Conservation (phyloP, 1,140 invertebrate species). For the Eurosta solidaginis region DNA sequence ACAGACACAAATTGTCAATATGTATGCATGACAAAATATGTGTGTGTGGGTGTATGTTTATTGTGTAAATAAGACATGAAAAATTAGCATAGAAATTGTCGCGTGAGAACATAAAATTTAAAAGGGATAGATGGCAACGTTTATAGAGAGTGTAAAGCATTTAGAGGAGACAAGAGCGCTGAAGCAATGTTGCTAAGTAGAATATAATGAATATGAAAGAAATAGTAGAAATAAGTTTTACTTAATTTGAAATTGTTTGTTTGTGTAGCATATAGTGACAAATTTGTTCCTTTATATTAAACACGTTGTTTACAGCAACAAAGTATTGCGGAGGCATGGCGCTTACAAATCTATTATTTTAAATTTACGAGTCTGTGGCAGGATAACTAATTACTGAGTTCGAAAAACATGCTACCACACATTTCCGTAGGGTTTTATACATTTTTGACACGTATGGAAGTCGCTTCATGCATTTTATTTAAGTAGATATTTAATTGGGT, state of each 20-base stretch:
- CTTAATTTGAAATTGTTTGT: neutral
- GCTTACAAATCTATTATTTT: conserved; percentile 1
- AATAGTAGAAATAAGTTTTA: neutral
- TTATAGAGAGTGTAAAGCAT: neutral
- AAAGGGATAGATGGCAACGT: neutral
- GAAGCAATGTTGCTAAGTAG: neutral
- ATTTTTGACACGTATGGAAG: too few species aligned
- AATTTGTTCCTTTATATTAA: neutral
- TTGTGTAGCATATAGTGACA: neutral
- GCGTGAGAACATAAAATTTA: conserved; percentile 25
- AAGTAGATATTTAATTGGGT: neutral
- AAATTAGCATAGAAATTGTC: conserved; percentile 28
- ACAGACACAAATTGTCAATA: neutral
- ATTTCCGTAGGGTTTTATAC: too few species aligned
- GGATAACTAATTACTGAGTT: neutral
- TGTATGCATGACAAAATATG: neutral
- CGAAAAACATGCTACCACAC: too few species aligned
- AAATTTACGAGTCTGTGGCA: neutral
- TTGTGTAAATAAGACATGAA: conserved; percentile 7
- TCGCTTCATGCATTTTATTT: too few species aligned
- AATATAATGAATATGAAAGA: neutral
- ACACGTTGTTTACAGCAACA: too few species aligned
- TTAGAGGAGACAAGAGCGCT: too few species aligned
- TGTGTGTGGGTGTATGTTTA: neutral
- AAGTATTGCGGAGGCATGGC: neutral